Percentiles rank a stretch among this genome's conserved stretches.
Conservation (phyloP, 2,888 invertebrate genomes). For the Alloscopus bannaensis region DNA sequence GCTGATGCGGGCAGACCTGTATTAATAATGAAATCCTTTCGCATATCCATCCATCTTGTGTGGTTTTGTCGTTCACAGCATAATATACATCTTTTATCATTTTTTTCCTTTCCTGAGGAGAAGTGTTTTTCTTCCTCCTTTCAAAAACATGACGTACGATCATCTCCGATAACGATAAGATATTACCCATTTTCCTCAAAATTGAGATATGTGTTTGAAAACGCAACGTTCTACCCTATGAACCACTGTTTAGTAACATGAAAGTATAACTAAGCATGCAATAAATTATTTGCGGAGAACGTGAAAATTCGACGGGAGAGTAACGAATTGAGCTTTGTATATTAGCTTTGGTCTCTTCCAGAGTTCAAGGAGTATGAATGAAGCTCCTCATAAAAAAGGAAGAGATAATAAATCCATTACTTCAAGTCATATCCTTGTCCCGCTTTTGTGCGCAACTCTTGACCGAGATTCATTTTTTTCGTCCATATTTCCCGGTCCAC, state of each 20-base stretch:
- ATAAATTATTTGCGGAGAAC: too few relatives aligned
- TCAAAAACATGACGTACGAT: neutral
- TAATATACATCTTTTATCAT: neutral
- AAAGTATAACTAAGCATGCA: too few relatives aligned
- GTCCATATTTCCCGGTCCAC: neutral
- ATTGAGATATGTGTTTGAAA: neutral
- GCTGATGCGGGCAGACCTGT: constrained; percentile 7
- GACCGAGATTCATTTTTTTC: constrained; percentile 34
- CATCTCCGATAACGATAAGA: neutral
- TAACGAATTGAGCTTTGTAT: neutral
- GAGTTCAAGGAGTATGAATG: neutral
- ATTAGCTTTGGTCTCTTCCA: constrained; percentile 3
- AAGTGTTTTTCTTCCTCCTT: neutral
- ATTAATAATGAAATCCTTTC: constrained; percentile 18
- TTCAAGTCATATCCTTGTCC: constrained; percentile 25
- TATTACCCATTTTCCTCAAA: neutral
- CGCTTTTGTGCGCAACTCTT: constrained; percentile 36
- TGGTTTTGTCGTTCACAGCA: too few relatives aligned
- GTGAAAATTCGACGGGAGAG: neutral
- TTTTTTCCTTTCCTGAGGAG: neutral
- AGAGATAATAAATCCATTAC: constrained; percentile 47
- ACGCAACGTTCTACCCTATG: neutral
- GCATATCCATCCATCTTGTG: neutral
- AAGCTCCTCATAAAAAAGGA: constrained; percentile 38
- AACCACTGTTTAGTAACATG: too few relatives aligned